phyloP scores from a whole-genome alignment of 64 coral and sea anemone genomes.

The Stylophora pistillata region DNA sequence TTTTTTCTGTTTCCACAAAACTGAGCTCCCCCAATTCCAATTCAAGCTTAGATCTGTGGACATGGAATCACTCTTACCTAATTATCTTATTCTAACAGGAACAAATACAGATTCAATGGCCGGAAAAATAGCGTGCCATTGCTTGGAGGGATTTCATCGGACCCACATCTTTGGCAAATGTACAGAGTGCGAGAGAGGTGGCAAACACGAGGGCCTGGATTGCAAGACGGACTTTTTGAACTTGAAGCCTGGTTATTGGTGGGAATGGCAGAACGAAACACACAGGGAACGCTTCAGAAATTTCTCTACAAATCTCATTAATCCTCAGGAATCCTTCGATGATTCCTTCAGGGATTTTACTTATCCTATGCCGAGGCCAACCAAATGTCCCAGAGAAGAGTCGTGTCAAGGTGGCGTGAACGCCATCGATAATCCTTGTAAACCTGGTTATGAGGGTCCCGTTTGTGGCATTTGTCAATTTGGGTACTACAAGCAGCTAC shows the following conservation, averaged over 20 bases:
- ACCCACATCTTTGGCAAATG: slow-evolving; percentile 36
- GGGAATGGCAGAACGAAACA: slow-evolving; percentile 36
- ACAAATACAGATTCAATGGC: slow-evolving; percentile 12
- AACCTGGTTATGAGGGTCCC: slow-evolving; percentile 35
- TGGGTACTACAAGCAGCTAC: slow-evolving; percentile 35
- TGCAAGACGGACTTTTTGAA: slow-evolving; percentile 9
- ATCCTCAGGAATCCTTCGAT: not conserved
- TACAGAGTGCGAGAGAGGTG: not conserved
- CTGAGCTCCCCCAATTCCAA: no score
- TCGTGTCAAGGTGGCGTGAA: not conserved
- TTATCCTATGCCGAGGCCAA: slow-evolving; percentile 1
- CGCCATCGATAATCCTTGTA: not conserved
- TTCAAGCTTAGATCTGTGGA: no score
- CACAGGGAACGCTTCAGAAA: slow-evolving; percentile 25
- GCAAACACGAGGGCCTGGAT: not conserved
- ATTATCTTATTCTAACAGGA: not conserved
- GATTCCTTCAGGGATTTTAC: not conserved
- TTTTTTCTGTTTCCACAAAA: no score
- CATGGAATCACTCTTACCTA: not conserved
- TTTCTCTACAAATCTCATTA: not conserved
- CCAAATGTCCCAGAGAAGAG: slow-evolving; percentile 1
- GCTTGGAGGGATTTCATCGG: slow-evolving; percentile 36
- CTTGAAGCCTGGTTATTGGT: slow-evolving; percentile 31
- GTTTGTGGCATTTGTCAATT: slow-evolving; percentile 32
- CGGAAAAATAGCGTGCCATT: slow-evolving; percentile 7